Conservation (phyloP, 2,888 invertebrate species). For the Chrysolina americana region DNA sequence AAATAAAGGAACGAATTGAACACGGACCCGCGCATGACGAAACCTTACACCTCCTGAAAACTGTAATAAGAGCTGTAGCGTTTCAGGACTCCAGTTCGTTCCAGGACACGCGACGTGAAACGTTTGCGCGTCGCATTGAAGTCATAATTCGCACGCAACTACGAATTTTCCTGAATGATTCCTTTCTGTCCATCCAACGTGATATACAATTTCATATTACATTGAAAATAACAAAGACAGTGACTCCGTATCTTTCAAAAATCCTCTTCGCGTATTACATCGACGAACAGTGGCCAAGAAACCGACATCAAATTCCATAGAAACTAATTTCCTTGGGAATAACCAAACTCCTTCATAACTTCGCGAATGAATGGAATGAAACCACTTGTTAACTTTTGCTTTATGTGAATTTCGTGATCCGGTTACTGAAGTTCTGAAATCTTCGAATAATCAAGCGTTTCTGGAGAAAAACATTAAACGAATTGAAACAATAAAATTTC, state of each 20-base stretch:
- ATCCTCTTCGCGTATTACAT: neutral
- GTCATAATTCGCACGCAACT: neutral
- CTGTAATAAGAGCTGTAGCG: conserved; percentile 61
- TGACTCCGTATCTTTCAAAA: neutral
- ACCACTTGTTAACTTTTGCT: conserved; percentile 60
- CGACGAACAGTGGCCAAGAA: neutral
- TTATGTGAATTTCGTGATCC: conserved; percentile 48
- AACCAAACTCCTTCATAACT: neutral
- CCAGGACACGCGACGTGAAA: conserved; percentile 44
- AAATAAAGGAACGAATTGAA: conserved; percentile 51
- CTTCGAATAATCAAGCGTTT: neutral
- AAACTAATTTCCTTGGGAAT: neutral
- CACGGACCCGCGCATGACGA: conserved; percentile 57
- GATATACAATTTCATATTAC: neutral
- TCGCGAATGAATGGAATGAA: conserved; percentile 32
- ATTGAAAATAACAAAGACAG: neutral
- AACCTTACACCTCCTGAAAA: conserved; percentile 54
- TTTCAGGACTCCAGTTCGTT: conserved; percentile 59
- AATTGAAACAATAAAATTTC: neutral
- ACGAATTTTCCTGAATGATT: neutral
- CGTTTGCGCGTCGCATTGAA: conserved; percentile 24
- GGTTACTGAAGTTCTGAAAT: neutral
- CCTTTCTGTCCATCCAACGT: neutral
- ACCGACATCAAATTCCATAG: neutral
- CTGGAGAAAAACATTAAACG: neutral